Evolutionary conservation across 2,797 vertebrate genomes (phyloP), one percentile per base, ranked within the genome.

Genomic region (Ciconia nigra): DNA sequence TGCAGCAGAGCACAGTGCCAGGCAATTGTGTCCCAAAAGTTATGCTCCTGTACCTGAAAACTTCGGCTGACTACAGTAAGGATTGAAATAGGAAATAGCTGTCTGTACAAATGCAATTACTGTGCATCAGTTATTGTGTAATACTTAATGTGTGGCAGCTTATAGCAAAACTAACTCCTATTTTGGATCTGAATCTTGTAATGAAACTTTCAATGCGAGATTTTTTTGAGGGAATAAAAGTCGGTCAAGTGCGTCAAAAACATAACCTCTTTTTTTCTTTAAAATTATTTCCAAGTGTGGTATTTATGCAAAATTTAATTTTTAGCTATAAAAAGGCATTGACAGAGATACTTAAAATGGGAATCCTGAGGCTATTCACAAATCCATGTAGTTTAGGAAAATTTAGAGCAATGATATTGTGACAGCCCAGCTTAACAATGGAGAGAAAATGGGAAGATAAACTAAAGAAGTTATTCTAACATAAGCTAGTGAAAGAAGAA

Each of bases 1-100:
- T 2, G 1, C 25, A 62, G 51, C 22, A 85, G 47, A 66, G 28
- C 33, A 25, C 49, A 73, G 35, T 1, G 0, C 7, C 33, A 9
- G 26, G n/a, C 3, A 2, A 6, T 47, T 3, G 0, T 51, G 13
- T 59, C 61, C 54, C 41, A 15, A 2, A 47, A 41, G 24, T 62
- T 73, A 46, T 11, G 2, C 14, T 74, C 4, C 21, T 26, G 13
- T 73, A n/a, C 71, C 69, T 90, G 90, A 71, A 87, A 83, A 67
- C 9, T 69, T 41, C 1, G 3, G 9, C 31, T 81, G 39, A 46
- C 4, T 31, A 10, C 16, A 42, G 6, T n/a, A 35, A 20, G 12
- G 9, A 39, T 29, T 37, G 39, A 63, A 93, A 49, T 18, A 62
- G 39, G 25, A 73, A 69, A 59, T 25, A 71, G 13, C 62, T 87